Conservation (phyloP, 2,888 invertebrate genomes). For the Megaustenia siamemsis region DNA sequence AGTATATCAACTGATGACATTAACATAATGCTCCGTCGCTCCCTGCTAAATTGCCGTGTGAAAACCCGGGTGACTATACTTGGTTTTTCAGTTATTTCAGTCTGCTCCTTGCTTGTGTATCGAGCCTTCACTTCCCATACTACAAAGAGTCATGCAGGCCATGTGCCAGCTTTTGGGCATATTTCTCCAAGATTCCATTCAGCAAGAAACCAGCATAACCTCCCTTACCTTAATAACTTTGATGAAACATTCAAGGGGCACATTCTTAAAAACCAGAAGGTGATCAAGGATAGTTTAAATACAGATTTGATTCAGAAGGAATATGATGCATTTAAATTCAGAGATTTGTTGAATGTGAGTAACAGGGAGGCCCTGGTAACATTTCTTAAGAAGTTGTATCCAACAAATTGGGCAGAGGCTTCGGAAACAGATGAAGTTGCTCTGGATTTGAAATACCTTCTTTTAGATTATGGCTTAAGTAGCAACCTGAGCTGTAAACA, state of each 20-base stretch:
- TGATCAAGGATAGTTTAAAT: background rate
- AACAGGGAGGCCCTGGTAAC: slow-evolving; percentile 45
- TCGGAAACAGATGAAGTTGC: slow-evolving; percentile 71
- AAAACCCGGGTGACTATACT: slow-evolving; percentile 45
- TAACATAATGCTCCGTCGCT: background rate
- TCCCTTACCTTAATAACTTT: background rate
- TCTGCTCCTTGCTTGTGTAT: slow-evolving; percentile 53
- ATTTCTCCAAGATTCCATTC: slow-evolving; percentile 38
- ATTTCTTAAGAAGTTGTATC: slow-evolving; percentile 55
- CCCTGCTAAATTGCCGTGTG: slow-evolving; percentile 22
- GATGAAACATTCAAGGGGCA: slow-evolving; percentile 19
- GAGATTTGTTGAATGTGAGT: slow-evolving; percentile 34
- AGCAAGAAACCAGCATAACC: slow-evolving; percentile 13
- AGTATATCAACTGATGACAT: background rate
- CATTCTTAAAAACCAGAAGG: background rate
- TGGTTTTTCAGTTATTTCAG: slow-evolving; percentile 41
- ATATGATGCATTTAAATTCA: slow-evolving; percentile 5
- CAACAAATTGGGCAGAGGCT: slow-evolving; percentile 69
- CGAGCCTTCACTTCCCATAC: slow-evolving; percentile 40
- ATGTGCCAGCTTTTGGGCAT: slow-evolving; percentile 47
- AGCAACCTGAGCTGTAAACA: slow-evolving; percentile 70
- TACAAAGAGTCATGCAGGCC: background rate
- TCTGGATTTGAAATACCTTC: slow-evolving; percentile 63
- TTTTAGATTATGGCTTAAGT: slow-evolving; percentile 64
- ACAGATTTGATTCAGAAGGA: slow-evolving; percentile 10